Evolutionary conservation across 2,113 vertebrate genomes (phyloP).

Genomic region (Petromus typicus): DNA sequence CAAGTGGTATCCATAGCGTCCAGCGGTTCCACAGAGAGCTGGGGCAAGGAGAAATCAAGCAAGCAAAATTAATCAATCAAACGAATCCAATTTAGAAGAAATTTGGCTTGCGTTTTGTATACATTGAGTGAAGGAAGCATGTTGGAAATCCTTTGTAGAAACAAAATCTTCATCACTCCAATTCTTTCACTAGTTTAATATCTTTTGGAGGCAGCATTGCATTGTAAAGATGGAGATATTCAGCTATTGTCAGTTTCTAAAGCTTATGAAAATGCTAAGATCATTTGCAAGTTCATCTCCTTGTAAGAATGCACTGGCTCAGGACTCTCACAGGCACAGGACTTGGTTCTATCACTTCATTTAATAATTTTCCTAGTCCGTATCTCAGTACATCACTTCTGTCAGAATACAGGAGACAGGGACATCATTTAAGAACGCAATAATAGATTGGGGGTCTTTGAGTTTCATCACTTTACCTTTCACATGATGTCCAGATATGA

Average conservation of each 20-base stretch:
- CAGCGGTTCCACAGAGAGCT: neutral
- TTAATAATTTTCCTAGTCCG: neutral
- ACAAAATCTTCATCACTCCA: constrained; percentile 46
- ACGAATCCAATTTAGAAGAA: constrained; percentile 49
- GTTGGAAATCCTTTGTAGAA: constrained; percentile 31
- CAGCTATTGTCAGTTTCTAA: neutral
- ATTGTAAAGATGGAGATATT: neutral
- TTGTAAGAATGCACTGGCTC: neutral
- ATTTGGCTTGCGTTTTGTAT: constrained; percentile 10
- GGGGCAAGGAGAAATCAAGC: constrained; percentile 12
- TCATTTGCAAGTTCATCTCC: neutral
- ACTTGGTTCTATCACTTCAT: neutral
- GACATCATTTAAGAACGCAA: neutral
- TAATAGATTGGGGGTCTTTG: neutral
- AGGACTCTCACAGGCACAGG: neutral
- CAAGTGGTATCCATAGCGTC: constrained; percentile 46
- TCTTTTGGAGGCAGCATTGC: neutral
- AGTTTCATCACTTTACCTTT: constrained; percentile 15
- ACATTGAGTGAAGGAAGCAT: neutral
- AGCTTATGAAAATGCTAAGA: neutral
- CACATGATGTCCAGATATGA: neutral
- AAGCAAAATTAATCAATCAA: constrained; percentile 43
- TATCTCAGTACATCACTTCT: neutral
- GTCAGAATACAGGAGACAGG: neutral
- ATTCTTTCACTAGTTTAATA: constrained; percentile 24